Percentiles rank a stretch among this genome's conserved stretches.
Conservation (phyloP, 2,888 invertebrate species). For the Macrosoma leucophasiata region DNA sequence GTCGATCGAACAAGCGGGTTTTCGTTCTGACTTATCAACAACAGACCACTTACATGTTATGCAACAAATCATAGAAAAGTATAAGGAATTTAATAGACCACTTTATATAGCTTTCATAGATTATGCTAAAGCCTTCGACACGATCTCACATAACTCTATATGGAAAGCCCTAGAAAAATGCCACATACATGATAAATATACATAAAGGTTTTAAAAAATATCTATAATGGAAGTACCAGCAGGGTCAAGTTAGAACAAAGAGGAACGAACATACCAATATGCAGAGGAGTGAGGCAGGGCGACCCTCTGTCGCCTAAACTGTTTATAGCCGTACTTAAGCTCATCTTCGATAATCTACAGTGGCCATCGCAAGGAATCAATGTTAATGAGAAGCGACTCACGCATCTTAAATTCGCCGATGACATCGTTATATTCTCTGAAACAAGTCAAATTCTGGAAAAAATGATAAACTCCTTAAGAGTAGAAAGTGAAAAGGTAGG, state of each 20-base stretch:
- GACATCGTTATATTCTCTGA: conserved; percentile 16
- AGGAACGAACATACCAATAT: not conserved
- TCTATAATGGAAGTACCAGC: not conserved
- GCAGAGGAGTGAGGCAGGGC: not conserved
- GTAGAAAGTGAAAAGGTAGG: conserved; percentile 15
- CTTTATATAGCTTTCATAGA: conserved; percentile 15
- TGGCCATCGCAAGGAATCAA: not conserved
- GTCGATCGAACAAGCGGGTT: conserved; percentile 11
- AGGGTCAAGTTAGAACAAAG: not conserved
- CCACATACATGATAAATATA: not conserved
- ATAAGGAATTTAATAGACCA: conserved; percentile 4
- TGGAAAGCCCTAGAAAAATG: conserved; percentile 7
- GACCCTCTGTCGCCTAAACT: not conserved
- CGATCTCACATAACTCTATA: conserved; percentile 7
- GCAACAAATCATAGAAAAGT: conserved; percentile 8
- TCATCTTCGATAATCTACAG: not conserved
- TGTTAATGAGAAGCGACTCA: conserved; percentile 1
- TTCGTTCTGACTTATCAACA: conserved; percentile 6
- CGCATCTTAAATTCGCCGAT: conserved; percentile 18
- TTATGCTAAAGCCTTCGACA: conserved; percentile 17
- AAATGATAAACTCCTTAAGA: conserved; percentile 12
- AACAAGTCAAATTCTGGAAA: conserved; percentile 7
- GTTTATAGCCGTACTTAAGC: not conserved
- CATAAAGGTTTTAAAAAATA: not conserved
- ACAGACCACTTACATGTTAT: conserved; percentile 11